Evolutionary conservation across 2,113 vertebrate species (phyloP).

Genomic region (Lampris incognitus): DNA sequence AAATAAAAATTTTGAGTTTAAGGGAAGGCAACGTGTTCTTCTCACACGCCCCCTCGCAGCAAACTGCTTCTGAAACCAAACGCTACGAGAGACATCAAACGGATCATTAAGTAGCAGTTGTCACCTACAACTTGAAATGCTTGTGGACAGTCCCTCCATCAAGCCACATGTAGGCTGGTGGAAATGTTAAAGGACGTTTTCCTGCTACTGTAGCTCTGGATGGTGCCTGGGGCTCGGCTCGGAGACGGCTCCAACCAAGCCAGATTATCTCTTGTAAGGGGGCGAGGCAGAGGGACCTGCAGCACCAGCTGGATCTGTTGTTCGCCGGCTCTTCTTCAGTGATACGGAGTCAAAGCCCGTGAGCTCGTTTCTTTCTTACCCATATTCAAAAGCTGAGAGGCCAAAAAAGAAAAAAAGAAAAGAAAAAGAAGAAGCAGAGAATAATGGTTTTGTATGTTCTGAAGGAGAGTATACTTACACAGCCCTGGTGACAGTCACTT

Average conservation of each 20-base stretch:
- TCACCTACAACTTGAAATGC: conserved; percentile 48
- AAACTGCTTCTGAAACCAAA: conserved; percentile 22
- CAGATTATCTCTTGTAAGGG: conserved; percentile 39
- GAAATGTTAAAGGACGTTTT: conserved; percentile 42
- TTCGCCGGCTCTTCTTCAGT: conserved; percentile 44
- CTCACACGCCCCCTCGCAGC: conserved; percentile 5
- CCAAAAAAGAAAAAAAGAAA: not conserved
- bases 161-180: conserved; percentile 51
- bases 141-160: conserved; percentile 34
- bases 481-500: too few relatives aligned
- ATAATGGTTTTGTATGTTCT: too few relatives aligned
- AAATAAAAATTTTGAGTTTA: not conserved
- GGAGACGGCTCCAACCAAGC: conserved; percentile 49
- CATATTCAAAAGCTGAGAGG: not conserved
- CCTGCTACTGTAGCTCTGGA: conserved; percentile 44
- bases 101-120: conserved; percentile 9
- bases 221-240: conserved; percentile 59
- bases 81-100: conserved; percentile 9
- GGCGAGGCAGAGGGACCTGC: conserved; percentile 41
- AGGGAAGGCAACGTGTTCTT: conserved; percentile 39
- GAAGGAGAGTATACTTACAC: too few relatives aligned
- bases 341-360: conserved; percentile 35
- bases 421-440: not conserved
- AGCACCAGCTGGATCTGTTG: conserved; percentile 53
- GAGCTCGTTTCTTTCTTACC: not conserved